phyloP scores from a whole-genome alignment of 2,888 invertebrate species.

The Athrips mouffetella region DNA sequence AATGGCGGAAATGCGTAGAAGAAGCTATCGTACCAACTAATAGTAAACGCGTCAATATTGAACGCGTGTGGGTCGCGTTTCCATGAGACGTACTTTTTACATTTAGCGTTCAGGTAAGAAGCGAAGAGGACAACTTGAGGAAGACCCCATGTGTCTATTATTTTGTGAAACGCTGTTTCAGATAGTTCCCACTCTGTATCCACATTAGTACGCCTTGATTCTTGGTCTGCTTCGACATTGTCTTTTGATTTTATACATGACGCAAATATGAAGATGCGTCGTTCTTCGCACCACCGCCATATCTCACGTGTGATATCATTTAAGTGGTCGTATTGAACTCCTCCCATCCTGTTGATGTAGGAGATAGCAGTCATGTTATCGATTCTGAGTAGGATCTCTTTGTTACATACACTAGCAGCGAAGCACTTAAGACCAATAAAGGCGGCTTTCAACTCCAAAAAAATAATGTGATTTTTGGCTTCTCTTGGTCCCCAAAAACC shows the following conservation, averaged over 20 bases:
- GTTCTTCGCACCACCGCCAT: constrained; percentile 13
- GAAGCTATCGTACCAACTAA: not conserved
- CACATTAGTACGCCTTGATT: constrained; percentile 5
- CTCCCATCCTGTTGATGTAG: constrained; percentile 15
- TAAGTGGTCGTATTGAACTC: not conserved
- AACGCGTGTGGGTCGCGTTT: not conserved
- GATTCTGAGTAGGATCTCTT: constrained; percentile 16
- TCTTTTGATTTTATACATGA: constrained; percentile 14
- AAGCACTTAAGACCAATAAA: constrained; percentile 20
- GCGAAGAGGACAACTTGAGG: not conserved
- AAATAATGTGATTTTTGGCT: constrained; percentile 11
- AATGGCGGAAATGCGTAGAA: constrained; percentile 18
- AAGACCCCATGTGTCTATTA: not conserved
- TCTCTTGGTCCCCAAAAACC: constrained; percentile 13
- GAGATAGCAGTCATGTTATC: constrained; percentile 20
- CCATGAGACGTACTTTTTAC: not conserved
- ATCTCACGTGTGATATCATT: constrained; percentile 7
- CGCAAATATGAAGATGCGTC: constrained; percentile 5
- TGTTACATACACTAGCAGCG: constrained; percentile 10
- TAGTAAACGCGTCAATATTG: not conserved
- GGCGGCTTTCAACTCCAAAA: constrained; percentile 16
- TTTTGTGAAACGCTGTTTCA: not conserved
- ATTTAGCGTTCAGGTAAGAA: not conserved
- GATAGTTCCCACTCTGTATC: constrained; percentile 12
- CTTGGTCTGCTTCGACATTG: constrained; percentile 8